Percentiles rank a stretch among this genome's conserved stretches.
Evolutionary conservation across 2,888 invertebrate genomes (phyloP).

Genomic region (Caenorhabditis auriculariae): DNA sequence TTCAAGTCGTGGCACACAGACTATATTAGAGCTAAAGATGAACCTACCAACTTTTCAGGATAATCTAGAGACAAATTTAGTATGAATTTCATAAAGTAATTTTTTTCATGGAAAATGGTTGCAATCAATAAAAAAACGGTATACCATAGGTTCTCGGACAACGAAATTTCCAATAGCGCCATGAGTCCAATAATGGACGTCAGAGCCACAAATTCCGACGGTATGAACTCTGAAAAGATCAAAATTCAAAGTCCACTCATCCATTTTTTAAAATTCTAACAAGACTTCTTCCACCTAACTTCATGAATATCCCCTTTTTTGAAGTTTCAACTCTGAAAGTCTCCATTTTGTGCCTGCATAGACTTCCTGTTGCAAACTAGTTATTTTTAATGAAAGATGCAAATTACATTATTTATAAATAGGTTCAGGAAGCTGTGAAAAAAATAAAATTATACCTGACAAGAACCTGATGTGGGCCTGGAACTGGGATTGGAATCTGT

Average conservation of each 20-base stretch:
- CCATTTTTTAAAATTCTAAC: too few relatives aligned
- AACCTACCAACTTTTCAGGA: conserved; percentile 42
- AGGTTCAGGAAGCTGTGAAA: too few relatives aligned
- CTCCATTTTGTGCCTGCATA: too few relatives aligned
- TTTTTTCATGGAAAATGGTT: too few relatives aligned
- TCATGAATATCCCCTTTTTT: too few relatives aligned
- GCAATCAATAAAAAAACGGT: neutral
- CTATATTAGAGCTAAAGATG: neutral
- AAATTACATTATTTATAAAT: neutral
- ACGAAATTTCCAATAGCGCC: conserved; percentile 86
- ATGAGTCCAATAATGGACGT: conserved; percentile 85
- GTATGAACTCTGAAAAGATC: conserved; percentile 76
- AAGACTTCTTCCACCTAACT: too few relatives aligned
- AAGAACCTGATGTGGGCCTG: conserved; percentile 25
- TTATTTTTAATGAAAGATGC: too few relatives aligned
- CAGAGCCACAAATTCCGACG: conserved; percentile 93
- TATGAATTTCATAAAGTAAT: neutral
- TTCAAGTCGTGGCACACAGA: too few relatives aligned
- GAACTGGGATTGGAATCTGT: conserved; percentile 33
- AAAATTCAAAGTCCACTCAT: too few relatives aligned
- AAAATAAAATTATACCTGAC: too few relatives aligned
- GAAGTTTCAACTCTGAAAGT: too few relatives aligned
- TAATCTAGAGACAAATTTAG: neutral
- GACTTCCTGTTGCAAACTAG: too few relatives aligned
- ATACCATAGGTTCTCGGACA: conserved; percentile 67